Evolutionary conservation across 37 sponge, comb jelly and placozoan genomes (phyloP).

Genomic region (Cladorhizidae sp.): DNA sequence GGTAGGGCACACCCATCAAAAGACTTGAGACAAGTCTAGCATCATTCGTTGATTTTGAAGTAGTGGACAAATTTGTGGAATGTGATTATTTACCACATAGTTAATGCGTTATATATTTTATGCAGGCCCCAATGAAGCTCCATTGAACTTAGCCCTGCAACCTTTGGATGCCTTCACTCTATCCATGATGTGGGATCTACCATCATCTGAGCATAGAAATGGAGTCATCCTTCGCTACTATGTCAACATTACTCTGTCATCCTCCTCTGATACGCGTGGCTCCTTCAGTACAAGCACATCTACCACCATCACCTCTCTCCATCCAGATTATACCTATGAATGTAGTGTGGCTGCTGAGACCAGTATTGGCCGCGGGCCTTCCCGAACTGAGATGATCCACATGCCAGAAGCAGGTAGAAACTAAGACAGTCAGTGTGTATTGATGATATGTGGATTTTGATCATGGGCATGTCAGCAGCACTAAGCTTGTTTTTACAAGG

Average conservation of each 20-base stretch:
- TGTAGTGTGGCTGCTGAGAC: slow-evolving; percentile 45
- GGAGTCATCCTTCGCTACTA: slow-evolving; percentile 36
- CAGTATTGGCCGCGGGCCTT: slow-evolving; percentile 44
- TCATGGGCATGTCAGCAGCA: too few relatives aligned
- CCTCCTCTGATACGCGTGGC: background rate
- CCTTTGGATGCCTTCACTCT: slow-evolving; percentile 7
- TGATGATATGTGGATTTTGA: too few relatives aligned
- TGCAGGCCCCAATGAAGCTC: slow-evolving; percentile 8
- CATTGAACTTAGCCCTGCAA: slow-evolving; percentile 6
- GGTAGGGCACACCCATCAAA: too few relatives aligned
- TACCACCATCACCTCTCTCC: slow-evolving; percentile 12
- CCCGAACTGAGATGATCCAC: slow-evolving; percentile 1
- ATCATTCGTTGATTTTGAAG: too few relatives aligned
- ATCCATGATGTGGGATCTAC: slow-evolving; percentile 31
- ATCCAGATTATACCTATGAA: slow-evolving; percentile 47
- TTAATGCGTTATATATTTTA: background rate
- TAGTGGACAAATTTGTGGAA: too few relatives aligned
- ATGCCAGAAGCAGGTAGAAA: slow-evolving; percentile 50
- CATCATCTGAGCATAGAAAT: slow-evolving; percentile 9
- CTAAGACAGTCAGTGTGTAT: too few relatives aligned
- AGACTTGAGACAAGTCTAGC: too few relatives aligned
- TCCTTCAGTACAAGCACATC: slow-evolving; percentile 7
- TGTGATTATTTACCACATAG: too few relatives aligned
- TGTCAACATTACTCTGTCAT: slow-evolving; percentile 1
- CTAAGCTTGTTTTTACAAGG: too few relatives aligned